Base-by-base conservation (phyloP, 2,888 invertebrate genomes). In the Eulithis testata region DNA sequence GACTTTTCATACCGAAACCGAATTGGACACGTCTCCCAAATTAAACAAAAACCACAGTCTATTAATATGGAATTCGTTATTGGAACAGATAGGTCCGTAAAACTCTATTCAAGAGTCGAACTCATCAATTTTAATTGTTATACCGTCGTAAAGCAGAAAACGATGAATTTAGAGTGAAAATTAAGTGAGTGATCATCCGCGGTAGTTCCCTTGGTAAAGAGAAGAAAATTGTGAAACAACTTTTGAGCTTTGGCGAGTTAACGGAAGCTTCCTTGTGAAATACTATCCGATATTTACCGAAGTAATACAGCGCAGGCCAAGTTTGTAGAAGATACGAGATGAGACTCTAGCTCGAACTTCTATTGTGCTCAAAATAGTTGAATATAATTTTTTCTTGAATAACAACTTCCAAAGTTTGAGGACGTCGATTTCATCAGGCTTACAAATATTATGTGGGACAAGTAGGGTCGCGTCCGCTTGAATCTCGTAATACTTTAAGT, bases 401-500 rank as follows among this genome's bases (percentile, higher is more conserved):
- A 83, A 84, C 81, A 75, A 85, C 83, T 77, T 81, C 76, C 70
- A 78, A 87, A 88, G 78, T 88, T 87, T 78, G 71, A 72, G 78
- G 73, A 77, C 79, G 78, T 77, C 80, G 77, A 85, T 88, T 85
- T 86, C 85, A 85, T 86, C 83, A 85, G 81, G 81, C 82, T 84
- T 82, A 78, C 87, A 85, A 88, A 89, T 83, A 88, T 88, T 84
- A 87, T 85, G 84, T 80, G 76, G 81, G 79, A 79, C 75, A 82
- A 85, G 78, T 83, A 80, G 77, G 76, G 78, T 74, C 76, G 73
- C 79, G 84, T 84, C 81, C 83, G 85, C 83, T 85, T 83, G 80
- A 83, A 88, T 88, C 89, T 88, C 82, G 85, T 90, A 89, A 90
- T 89, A 89, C 88, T 90, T 91, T 88, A 86, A 83, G 84, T 81